Conservation (phyloP, 2,797 vertebrate species). For the Cuculus canorus region DNA sequence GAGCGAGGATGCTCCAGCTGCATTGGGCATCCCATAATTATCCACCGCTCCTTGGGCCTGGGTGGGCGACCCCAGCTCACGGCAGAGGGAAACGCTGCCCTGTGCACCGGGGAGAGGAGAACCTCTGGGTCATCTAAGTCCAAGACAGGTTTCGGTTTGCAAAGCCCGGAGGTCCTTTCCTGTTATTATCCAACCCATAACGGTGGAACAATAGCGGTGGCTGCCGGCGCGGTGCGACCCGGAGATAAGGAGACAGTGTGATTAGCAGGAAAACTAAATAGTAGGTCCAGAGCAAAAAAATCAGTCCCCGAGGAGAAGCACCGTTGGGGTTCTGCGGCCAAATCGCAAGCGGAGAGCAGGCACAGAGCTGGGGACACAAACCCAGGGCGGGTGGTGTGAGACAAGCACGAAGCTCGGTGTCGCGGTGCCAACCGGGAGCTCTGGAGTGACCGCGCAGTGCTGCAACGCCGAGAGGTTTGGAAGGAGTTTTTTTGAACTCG, state of each 20-base stretch:
- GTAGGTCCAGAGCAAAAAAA: neutral
- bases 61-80: rapidly evolving
- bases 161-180: conserved; percentile 8
- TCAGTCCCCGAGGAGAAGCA: neutral
- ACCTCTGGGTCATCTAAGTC: neutral
- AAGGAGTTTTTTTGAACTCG: neutral
- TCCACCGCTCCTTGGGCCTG: rapidly evolving
- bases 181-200: conserved; percentile 11
- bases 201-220: neutral
- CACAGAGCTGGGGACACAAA: no score
- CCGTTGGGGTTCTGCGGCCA: neutral
- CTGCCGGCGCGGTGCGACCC: neutral
- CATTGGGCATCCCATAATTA: neutral
- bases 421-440: rapidly evolving
- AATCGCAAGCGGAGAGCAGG: no score
- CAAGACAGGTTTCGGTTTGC: neutral
- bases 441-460: neutral
- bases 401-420: rapidly evolving
- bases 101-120: rapidly evolving
- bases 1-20: neutral
- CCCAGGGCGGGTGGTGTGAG: neutral
- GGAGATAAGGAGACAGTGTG: conserved; percentile 41
- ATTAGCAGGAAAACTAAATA: neutral
- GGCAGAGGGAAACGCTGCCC: rapidly evolving
- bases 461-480: rapidly evolving